phyloP scores from a whole-genome alignment of 2,888 invertebrate species.

The Watsonalla binaria region DNA sequence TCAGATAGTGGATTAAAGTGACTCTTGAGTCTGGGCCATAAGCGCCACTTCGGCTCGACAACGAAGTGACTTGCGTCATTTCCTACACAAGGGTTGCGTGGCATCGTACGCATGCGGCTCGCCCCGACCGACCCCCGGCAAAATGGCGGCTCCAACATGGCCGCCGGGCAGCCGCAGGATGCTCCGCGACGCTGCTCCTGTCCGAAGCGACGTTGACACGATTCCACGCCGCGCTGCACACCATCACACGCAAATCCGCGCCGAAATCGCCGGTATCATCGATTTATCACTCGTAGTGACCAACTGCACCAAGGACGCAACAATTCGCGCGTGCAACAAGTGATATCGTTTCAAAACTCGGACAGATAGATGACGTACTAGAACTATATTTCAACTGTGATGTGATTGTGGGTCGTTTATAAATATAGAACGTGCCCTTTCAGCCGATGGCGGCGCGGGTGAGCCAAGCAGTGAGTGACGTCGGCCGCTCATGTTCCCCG shows the following conservation, averaged over 20 bases:
- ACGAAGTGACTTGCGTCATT: constrained; percentile 57
- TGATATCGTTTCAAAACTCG: constrained; percentile 54
- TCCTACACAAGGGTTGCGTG: constrained; percentile 57
- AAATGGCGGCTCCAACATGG: constrained; percentile 79
- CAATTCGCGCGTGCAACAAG: constrained; percentile 72
- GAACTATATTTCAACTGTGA: constrained; percentile 52
- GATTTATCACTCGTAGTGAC: constrained; percentile 49
- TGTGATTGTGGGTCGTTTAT: constrained; percentile 64
- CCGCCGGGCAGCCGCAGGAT: constrained; percentile 77
- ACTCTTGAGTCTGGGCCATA: constrained; percentile 43
- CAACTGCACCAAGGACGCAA: constrained; percentile 36
- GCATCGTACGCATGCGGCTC: constrained; percentile 76
- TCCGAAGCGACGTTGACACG: constrained; percentile 66
- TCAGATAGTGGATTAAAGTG: constrained; percentile 37
- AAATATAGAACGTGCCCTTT: constrained; percentile 76
- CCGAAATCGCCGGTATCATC: constrained; percentile 51
- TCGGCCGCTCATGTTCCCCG: constrained; percentile 68
- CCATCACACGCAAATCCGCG: constrained; percentile 58
- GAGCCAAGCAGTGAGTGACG: constrained; percentile 69
- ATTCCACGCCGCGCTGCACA: constrained; percentile 57
- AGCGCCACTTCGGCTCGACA: constrained; percentile 41
- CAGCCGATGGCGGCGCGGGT: constrained; percentile 68
- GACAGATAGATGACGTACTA: constrained; percentile 46
- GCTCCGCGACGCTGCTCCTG: constrained; percentile 66
- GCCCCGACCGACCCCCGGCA: constrained; percentile 68